Percentiles rank a stretch among this genome's conserved stretches.
Evolutionary conservation across 2,797 vertebrate genomes (phyloP).

Genomic region (Danio aesculapii): DNA sequence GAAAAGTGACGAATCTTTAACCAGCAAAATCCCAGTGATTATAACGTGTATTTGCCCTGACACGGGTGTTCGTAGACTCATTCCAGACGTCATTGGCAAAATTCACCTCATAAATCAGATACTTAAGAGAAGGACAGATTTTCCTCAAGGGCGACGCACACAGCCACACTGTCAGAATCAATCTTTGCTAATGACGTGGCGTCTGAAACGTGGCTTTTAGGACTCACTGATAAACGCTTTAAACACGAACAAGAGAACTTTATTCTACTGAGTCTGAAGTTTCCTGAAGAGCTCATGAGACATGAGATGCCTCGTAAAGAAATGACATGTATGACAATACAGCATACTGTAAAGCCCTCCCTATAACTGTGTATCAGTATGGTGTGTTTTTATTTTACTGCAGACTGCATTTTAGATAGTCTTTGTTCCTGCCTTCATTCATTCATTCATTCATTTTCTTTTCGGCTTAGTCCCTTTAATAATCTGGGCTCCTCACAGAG

Average conservation of each 20-base stretch:
- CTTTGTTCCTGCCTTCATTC: too few species aligned
- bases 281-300: not conserved
- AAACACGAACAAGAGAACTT: not conserved
- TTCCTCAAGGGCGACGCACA: constrained; percentile 49
- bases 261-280: not conserved
- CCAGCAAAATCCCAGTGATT: not conserved
- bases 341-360: not conserved
- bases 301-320: not conserved
- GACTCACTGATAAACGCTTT: constrained; percentile 5
- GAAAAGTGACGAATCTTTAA: not conserved
- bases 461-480: too few species aligned
- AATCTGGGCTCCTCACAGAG: too few species aligned
- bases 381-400: too few species aligned
- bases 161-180: constrained; percentile 41
- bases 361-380: not conserved
- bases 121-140: constrained; percentile 47
- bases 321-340: not conserved
- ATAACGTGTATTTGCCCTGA: not conserved
- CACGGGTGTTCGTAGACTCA: not conserved
- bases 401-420: too few species aligned
- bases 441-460: too few species aligned
- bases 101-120: constrained; percentile 58
- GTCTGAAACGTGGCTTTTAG: constrained; percentile 13
- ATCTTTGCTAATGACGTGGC: constrained; percentile 17
- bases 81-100: constrained; percentile 39